Percentiles rank a stretch among this genome's conserved stretches.
These are phyloP conservation scores for Leptarthrus brevirostris DNA, from an alignment of 2,888 invertebrate genomes.

Conservation along the genomic window DNA sequence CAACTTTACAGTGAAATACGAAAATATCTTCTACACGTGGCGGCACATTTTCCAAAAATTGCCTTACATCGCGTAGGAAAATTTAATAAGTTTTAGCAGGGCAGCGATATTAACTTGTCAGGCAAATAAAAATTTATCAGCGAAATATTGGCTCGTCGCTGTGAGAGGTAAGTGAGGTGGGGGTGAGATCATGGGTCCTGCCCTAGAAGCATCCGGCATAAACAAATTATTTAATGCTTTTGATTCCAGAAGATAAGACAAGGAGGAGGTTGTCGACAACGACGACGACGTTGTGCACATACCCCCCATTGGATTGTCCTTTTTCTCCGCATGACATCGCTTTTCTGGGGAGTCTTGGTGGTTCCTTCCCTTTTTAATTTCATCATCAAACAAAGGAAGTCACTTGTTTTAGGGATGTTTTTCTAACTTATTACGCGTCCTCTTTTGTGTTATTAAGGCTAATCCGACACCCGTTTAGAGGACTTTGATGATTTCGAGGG, in stretches of 20 bases:
- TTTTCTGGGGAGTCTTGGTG: background rate
- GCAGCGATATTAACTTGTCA: slow-evolving; percentile 58
- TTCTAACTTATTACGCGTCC: slow-evolving; percentile 35
- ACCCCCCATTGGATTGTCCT: slow-evolving; percentile 38
- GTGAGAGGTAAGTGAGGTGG: background rate
- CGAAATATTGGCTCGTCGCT: slow-evolving; percentile 46
- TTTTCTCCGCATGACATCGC: slow-evolving; percentile 40
- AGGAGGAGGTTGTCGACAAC: slow-evolving; percentile 28
- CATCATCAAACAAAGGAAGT: slow-evolving; percentile 24
- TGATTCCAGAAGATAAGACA: slow-evolving; percentile 45
- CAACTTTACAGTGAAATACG: background rate
- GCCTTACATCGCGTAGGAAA: slow-evolving; percentile 32
- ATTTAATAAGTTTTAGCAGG: slow-evolving; percentile 45
- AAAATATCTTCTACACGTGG: slow-evolving; percentile 45
- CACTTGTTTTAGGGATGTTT: background rate
- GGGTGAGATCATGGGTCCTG: background rate
- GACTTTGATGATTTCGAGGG: slow-evolving; percentile 2
- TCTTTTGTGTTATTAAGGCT: slow-evolving; percentile 40
- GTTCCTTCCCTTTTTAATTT: slow-evolving; percentile 46
- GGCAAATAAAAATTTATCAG: slow-evolving; percentile 60
- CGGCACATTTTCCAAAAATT: slow-evolving; percentile 38
- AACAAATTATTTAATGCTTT: slow-evolving; percentile 50
- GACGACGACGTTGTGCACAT: background rate
- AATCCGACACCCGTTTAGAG: slow-evolving; percentile 35
- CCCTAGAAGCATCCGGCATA: background rate